Percentiles rank a stretch among this genome's conserved stretches.
Evolutionary conservation across 1,140 invertebrate genomes (phyloP).

Genomic region (Apis dorsata): DNA sequence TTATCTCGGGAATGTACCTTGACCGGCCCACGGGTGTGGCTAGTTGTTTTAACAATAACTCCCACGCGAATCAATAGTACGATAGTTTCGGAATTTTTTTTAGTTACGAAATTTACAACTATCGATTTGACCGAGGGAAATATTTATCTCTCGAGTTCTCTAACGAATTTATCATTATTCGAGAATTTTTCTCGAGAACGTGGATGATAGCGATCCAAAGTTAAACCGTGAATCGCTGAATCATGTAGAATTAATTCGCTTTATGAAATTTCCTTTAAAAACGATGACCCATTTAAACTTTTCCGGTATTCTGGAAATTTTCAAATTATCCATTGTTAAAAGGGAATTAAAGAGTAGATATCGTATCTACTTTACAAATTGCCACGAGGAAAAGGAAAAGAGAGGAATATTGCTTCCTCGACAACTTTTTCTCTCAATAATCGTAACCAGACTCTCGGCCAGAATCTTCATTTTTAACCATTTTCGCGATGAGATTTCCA

Average conservation of each 20-base stretch:
- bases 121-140: neutral
- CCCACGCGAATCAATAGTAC: neutral
- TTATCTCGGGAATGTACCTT: neutral
- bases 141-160: neutral
- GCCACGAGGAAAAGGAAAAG: neutral
- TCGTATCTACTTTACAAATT: neutral
- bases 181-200: no score
- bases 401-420: neutral
- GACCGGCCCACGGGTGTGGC: neutral
- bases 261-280: neutral
- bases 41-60: conserved; percentile 12
- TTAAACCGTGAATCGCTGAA: neutral
- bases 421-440: neutral
- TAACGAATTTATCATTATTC: no score
- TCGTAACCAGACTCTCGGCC: neutral
- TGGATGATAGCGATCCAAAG: neutral
- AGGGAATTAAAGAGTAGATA: neutral
- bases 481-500: neutral
- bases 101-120: neutral
- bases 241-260: neutral
- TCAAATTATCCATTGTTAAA: neutral
- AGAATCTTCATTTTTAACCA: neutral
- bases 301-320: neutral
- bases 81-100: conserved; percentile 11
- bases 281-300: neutral